A percentile compares a stretch with the other conserved stretches of the same genome.
These are phyloP conservation scores for Zosterops japonicus DNA, from an alignment of 2,113 vertebrate species.

Conservation along the genomic window DNA sequence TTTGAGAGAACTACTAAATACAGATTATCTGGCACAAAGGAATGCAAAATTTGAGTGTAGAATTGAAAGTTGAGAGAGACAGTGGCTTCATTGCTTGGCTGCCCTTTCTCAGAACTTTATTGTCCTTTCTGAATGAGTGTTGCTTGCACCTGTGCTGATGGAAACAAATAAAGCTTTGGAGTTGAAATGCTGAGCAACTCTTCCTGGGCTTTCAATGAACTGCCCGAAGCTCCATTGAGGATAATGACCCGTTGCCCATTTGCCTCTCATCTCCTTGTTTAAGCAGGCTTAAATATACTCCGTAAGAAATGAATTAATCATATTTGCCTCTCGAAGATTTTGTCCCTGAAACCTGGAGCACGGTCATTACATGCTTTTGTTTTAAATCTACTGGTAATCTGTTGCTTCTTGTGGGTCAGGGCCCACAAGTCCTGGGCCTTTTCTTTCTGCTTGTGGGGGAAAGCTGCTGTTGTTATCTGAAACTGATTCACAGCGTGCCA, in stretches of 20 bases:
- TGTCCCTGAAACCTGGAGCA: background rate
- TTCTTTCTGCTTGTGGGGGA: background rate
- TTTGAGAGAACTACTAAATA: background rate
- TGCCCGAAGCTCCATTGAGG: background rate
- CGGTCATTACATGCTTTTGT: background rate
- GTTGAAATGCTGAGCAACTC: background rate
- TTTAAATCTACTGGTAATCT: background rate
- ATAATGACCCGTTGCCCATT: background rate
- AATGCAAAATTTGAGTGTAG: background rate
- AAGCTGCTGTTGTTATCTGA: conserved; percentile 1
- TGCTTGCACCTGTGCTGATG: background rate
- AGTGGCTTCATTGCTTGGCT: background rate
- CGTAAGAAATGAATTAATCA: background rate
- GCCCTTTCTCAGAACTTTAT: background rate
- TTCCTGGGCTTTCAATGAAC: background rate
- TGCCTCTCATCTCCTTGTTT: background rate
- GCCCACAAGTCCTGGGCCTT: background rate
- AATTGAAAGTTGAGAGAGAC: background rate
- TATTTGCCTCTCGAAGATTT: background rate
- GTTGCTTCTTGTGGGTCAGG: background rate
- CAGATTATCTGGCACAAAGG: background rate
- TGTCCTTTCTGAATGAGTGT: background rate
- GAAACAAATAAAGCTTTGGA: background rate
- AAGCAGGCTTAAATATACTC: background rate
- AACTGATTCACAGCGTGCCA: background rate